Evolutionary conservation across 2,888 invertebrate species (phyloP).

Genomic region (Eutolmus rufibarbis): DNA sequence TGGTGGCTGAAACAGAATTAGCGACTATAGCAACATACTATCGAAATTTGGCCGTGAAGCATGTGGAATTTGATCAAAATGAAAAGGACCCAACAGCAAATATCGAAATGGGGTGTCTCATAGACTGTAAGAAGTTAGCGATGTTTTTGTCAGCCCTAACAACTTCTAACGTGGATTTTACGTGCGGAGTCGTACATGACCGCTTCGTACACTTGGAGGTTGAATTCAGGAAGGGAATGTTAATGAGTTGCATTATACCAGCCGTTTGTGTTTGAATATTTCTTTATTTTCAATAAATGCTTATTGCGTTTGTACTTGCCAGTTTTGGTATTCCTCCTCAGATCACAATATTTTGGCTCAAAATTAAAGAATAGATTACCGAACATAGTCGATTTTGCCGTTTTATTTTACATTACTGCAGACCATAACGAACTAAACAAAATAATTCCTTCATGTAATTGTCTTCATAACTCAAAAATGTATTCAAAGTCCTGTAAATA

Average conservation of each 20-base stretch:
- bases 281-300: constrained; percentile 7
- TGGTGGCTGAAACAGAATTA: constrained; percentile 81
- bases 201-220: constrained; percentile 78
- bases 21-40: constrained; percentile 85
- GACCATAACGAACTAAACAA: too few relatives aligned
- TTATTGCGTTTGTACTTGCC: background rate
- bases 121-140: constrained; percentile 81
- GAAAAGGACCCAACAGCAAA: constrained; percentile 53
- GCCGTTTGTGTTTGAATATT: constrained; percentile 65
- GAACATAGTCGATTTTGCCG: background rate
- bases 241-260: constrained; percentile 82
- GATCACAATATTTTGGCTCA: background rate
- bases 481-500: too few relatives aligned
- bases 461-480: too few relatives aligned
- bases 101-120: constrained; percentile 66
- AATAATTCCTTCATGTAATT: too few relatives aligned
- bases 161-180: constrained; percentile 73
- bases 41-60: constrained; percentile 72
- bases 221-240: constrained; percentile 76
- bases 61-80: constrained; percentile 48
- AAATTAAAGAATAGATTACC: background rate
- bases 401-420: background rate
- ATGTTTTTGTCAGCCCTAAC: constrained; percentile 82
- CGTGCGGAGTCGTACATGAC: constrained; percentile 80
- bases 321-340: background rate